These are phyloP conservation scores for Criorhina ranunculi DNA, from an alignment of 2,888 invertebrate species.

Conservation along the genomic window DNA sequence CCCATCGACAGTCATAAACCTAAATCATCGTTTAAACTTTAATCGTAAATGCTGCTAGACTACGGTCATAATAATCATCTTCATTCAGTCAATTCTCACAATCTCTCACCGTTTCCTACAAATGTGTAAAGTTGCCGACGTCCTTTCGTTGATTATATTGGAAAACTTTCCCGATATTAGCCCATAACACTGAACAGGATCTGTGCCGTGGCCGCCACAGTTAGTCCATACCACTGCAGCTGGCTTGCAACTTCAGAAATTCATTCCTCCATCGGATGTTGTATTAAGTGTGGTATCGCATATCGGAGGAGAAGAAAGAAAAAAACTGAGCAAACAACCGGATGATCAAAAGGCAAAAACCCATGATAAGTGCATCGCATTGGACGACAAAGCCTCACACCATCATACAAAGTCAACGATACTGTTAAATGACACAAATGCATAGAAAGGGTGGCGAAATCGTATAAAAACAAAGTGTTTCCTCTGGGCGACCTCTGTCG, in stretches of 20 bases:
- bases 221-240: conserved; percentile 1
- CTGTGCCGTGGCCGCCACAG: conserved; percentile 24
- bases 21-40: conserved; percentile 54
- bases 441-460: conserved; percentile 44
- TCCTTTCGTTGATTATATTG: conserved; percentile 73
- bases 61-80: conserved; percentile 55
- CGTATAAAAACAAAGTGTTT: conserved; percentile 73
- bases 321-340: conserved; percentile 48
- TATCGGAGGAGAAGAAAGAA: conserved; percentile 6
- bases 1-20: conserved; percentile 31
- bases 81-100: conserved; percentile 68
- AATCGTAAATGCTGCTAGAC: conserved; percentile 34
- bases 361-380: conserved; percentile 60
- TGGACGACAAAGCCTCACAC: conserved; percentile 30
- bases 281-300: conserved; percentile 60
- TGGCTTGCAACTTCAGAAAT: conserved; percentile 53
- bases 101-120: conserved; percentile 64
- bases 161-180: conserved; percentile 73
- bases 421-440: conserved; percentile 65
- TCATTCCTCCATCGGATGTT: conserved; percentile 37
- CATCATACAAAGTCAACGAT: conserved; percentile 34
- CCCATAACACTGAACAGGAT: conserved; percentile 68
- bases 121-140: conserved; percentile 71
- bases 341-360: conserved; percentile 52
- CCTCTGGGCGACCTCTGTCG: conserved; percentile 60